Conservation (phyloP, 2,113 vertebrate genomes). For the Sylvilagus bachmani region DNA sequence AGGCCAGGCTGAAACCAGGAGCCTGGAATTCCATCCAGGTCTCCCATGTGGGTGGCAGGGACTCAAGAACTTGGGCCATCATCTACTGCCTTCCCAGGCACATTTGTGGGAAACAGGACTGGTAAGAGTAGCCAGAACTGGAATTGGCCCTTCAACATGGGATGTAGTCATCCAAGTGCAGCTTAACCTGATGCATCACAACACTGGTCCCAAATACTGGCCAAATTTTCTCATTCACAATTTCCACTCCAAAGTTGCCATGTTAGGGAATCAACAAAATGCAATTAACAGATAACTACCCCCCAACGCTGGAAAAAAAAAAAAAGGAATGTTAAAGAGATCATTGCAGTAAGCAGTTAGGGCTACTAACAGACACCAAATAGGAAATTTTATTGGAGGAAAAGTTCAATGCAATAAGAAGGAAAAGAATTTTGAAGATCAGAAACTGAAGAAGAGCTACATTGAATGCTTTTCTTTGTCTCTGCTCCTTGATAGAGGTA, state of each 20-base stretch:
- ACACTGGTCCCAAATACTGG: too few species aligned
- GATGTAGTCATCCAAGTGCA: too few species aligned
- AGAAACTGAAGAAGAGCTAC: background rate
- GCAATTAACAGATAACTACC: background rate
- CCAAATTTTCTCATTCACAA: background rate
- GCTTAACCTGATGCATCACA: too few species aligned
- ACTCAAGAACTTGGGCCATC: too few species aligned
- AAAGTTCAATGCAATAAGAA: constrained; percentile 17
- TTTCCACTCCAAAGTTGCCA: background rate
- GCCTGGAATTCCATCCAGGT: too few species aligned
- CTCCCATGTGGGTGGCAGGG: too few species aligned
- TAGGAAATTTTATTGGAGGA: background rate
- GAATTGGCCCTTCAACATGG: too few species aligned
- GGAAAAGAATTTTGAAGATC: background rate
- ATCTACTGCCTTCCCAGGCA: too few species aligned
- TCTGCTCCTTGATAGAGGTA: background rate
- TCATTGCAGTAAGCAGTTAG: background rate
- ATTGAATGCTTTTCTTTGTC: background rate
- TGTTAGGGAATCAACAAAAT: background rate
- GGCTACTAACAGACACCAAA: background rate
- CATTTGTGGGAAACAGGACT: too few species aligned
- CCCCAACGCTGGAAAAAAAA: too few species aligned
- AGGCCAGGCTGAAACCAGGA: too few species aligned
- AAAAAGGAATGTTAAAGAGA: background rate
- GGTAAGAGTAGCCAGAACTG: too few species aligned